Evolutionary conservation across 1,140 invertebrate species (phyloP), one percentile per base, ranked within the genome.

Genomic region (Vanessa atalanta): DNA sequence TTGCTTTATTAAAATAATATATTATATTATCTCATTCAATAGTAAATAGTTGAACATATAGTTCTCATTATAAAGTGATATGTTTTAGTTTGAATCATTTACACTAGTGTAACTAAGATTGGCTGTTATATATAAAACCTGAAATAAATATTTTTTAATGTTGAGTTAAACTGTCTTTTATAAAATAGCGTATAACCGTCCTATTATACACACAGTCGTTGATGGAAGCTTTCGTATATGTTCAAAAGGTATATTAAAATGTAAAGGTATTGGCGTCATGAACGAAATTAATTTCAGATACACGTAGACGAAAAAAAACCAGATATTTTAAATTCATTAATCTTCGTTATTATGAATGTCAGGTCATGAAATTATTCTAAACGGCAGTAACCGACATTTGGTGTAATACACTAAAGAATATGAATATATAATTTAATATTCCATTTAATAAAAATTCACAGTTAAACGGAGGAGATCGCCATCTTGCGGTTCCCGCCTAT

Each of bases 401-500:
- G 3, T 31, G 26, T 31, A 31, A 31, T 31, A 31, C 26, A 31
- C 26, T 31, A 31, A 31, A 31, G 20, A 31, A 31, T 31, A 31
- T 31, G 3, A 31, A 6, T 31, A 31, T 31, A 31, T 0, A 4
- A 31, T 31, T 31, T 31, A 31, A 31, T 31, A 31, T 31, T 31
- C 26, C 26, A 31, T 6, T 31, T 1, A 6, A 31, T 31, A 16
- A 23, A 20, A 55, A 55, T 55, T 55, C n/a, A 20, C 57, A 61
- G 57, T 16, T 61, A 26, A 57, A 23, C 57, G 26, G 57, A 61
- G 31, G 57, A 31, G 57, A 43, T 61, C 57, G 14, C 57, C 57
- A 61, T 61, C 57, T 61, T 61, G 57, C 8, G 31, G 26, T 37
- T 61, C 57, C 9, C 57, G 57, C 7, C 4, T 16, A 3, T 37